Percentiles rank a stretch among this genome's conserved stretches.
Evolutionary conservation across 1,140 invertebrate species (phyloP).

Genomic region (Cecropterus lyciades): DNA sequence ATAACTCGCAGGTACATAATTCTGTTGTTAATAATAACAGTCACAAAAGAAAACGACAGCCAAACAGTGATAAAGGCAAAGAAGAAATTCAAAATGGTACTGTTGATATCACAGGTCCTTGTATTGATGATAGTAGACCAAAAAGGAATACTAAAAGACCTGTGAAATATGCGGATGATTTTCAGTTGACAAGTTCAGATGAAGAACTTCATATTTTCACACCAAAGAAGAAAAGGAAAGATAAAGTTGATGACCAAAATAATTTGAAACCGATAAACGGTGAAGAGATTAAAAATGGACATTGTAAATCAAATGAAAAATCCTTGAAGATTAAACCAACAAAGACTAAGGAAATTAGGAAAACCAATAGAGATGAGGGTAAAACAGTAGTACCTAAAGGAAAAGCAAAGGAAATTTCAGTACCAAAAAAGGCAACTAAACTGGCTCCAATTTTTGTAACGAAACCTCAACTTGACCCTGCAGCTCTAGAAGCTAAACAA

Average conservation of each 20-base stretch:
- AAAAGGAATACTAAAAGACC: slow-evolving; percentile 70
- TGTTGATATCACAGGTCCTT: slow-evolving; percentile 10
- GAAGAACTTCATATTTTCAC: slow-evolving; percentile 76
- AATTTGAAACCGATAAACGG: slow-evolving; percentile 13
- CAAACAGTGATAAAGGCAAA: slow-evolving; percentile 6
- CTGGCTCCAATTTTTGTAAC: slow-evolving; percentile 86
- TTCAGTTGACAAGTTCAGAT: slow-evolving; percentile 63
- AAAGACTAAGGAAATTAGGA: slow-evolving; percentile 20
- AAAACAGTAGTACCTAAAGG: slow-evolving; percentile 27
- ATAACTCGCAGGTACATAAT: slow-evolving; percentile 3
- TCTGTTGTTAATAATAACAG: slow-evolving; percentile 42
- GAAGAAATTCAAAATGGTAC: slow-evolving; percentile 27
- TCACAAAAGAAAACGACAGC: slow-evolving; percentile 53
- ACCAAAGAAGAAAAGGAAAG: slow-evolving; percentile 70
- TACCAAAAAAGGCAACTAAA: slow-evolving; percentile 50
- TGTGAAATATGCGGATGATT: slow-evolving; percentile 70
- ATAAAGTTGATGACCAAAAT: slow-evolving; percentile 6
- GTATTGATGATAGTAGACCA: slow-evolving; percentile 50
- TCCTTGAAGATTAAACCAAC: slow-evolving; percentile 18
- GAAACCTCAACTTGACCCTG: slow-evolving; percentile 83
- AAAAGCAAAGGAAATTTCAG: slow-evolving; percentile 25
- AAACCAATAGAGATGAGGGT: slow-evolving; percentile 7
- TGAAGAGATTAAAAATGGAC: slow-evolving; percentile 5
- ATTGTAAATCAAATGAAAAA: slow-evolving; percentile 17
- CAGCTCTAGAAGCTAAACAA: slow-evolving; percentile 83